Conservation (phyloP, 2,113 vertebrate genomes). For the Seriola aureovittata region DNA sequence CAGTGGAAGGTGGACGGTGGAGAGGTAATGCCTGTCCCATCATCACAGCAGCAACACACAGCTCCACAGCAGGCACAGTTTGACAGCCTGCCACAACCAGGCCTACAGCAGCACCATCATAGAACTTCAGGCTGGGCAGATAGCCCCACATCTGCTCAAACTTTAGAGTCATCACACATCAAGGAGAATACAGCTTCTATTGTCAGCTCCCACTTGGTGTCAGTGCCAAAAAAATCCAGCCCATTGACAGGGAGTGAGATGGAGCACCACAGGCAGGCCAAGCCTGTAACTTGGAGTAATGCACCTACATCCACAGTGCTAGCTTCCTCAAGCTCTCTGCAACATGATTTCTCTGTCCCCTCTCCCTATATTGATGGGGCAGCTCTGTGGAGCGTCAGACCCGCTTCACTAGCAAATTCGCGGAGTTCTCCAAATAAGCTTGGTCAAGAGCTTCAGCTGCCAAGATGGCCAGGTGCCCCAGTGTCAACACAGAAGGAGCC, state of each 20-base stretch:
- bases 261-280: constrained; percentile 63
- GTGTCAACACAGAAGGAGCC: constrained; percentile 61
- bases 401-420: constrained; percentile 47
- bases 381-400: constrained; percentile 72
- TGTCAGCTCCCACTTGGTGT: constrained; percentile 34
- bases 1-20: constrained; percentile 77
- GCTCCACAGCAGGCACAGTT: constrained; percentile 59
- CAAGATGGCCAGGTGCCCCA: constrained; percentile 49
- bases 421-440: constrained; percentile 65
- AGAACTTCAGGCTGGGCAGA: constrained; percentile 61
- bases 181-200: constrained; percentile 48
- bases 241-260: constrained; percentile 49
- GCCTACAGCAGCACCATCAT: constrained; percentile 67
- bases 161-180: constrained; percentile 44
- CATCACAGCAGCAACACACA: constrained; percentile 43
- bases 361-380: constrained; percentile 67
- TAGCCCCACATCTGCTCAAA: constrained; percentile 43
- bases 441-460: constrained; percentile 65
- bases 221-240: constrained; percentile 56
- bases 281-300: constrained; percentile 60
- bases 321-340: constrained; percentile 64
- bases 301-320: constrained; percentile 50
- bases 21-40: constrained; percentile 65
- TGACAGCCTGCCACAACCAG: constrained; percentile 45
- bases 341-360: constrained; percentile 49